Conservation (phyloP, 2,113 vertebrate genomes). For the Coryphaenoides rupestris region DNA sequence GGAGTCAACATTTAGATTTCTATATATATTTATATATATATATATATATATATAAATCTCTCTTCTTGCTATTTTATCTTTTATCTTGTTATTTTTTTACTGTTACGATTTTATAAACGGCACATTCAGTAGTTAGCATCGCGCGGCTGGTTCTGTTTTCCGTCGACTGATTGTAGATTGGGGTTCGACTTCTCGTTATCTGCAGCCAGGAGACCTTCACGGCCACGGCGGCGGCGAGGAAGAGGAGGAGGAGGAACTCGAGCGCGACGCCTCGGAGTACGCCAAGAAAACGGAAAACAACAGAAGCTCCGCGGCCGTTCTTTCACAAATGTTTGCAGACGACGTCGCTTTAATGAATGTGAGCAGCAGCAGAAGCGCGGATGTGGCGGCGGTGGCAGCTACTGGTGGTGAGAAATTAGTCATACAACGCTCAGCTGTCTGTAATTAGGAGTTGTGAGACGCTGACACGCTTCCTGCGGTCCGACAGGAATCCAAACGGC, state of each 20-base stretch:
- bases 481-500: conserved; percentile 81
- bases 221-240: no score
- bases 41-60: no score
- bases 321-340: conserved; percentile 49
- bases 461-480: conserved; percentile 11
- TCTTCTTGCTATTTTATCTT: no score
- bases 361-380: conserved; percentile 40
- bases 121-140: no score
- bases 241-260: no score
- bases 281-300: conserved; percentile 10
- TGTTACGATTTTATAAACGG: no score
- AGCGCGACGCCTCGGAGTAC: conserved; percentile 5
- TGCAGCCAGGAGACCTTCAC: conserved; percentile 44
- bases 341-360: conserved; percentile 65
- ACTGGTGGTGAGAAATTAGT: conserved; percentile 65
- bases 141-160: neutral
- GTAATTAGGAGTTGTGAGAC: neutral
- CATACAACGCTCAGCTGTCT: neutral
- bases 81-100: no score
- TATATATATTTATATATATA: no score
- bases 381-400: conserved; percentile 58
- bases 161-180: neutral
- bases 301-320: conserved; percentile 20
- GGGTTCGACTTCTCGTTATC: conserved; percentile 4
- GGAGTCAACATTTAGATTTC: no score